Evolutionary conservation across 2,797 vertebrate species (phyloP), one percentile per base, ranked within the genome.

Genomic region (Glyptemys insculpta): DNA sequence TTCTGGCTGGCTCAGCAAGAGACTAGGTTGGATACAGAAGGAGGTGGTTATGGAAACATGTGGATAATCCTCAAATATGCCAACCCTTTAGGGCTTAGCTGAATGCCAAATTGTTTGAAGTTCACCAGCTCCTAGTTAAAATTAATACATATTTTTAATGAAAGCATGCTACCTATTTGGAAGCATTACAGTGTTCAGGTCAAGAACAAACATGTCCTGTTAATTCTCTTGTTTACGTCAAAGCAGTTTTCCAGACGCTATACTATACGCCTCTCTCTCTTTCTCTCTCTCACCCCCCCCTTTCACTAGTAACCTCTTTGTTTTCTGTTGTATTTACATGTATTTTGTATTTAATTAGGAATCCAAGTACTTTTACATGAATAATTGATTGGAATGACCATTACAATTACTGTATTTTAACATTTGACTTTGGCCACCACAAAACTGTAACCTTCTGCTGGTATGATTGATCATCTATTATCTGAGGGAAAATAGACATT

Each of bases 41-140:
- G 37, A 29, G 50, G 53, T 81, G 72, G 88, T 85, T 72, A 94
- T 11, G 91, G 87, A 97, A 97, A 96, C 90, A 93, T 19, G 23
- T 53, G 92, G 89, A 93, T 97, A 96, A 97, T 96, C 89, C 95
- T 92, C 83, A 97, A 96, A 94, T 97, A 96, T 91, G 85, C 89
- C 95, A 96, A 94, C 93, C 15, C 27, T 88, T 96, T 94, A 84
- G 90, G 93, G 92, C 94, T 97, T 97, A 97, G 96, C 92, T 97
- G 91, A 92, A 97, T 97, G 97, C 94, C 93, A 92, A 96, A 96
- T 91, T 54, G 88, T 85, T 94, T 95, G 89, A 91, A 95, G 25
- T 94, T 90, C 88, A 86, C 90, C 52, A 47, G 76, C 90, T 81
- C 95, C 90, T 92, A 96, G 93, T 97, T 95, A 97, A 91, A 96